A percentile compares a stretch with the other conserved stretches of the same genome.
Conservation (phyloP, 2,888 invertebrate species). For the Fragum sueziense region DNA sequence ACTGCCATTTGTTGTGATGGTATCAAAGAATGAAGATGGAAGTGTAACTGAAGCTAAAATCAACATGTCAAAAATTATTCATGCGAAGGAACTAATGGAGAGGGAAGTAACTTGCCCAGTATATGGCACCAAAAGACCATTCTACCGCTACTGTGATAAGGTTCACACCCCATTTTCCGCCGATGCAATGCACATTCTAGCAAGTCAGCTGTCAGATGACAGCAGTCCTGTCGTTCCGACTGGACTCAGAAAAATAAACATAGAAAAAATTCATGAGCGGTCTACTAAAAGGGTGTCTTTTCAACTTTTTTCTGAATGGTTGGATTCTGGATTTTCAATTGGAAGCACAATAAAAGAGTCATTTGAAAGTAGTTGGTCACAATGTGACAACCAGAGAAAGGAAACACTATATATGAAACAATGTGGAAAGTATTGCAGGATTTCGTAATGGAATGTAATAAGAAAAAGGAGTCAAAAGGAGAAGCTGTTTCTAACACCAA, state of each 20-base stretch:
- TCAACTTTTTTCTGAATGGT: constrained; percentile 1
- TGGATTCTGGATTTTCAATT: neutral
- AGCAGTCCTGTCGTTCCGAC: neutral
- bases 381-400: no score
- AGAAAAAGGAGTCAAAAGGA: no score
- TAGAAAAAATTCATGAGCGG: neutral
- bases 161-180: neutral
- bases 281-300: neutral
- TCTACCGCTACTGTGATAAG: neutral
- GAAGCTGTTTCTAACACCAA: no score
- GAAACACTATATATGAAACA: neutral
- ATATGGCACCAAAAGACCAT: neutral
- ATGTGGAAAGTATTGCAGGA: neutral
- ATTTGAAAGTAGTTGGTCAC: neutral
- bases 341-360: neutral
- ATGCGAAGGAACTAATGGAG: neutral
- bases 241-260: neutral
- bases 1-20: constrained; percentile 3
- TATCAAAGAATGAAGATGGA: neutral
- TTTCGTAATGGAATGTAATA: neutral
- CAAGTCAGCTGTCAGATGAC: neutral
- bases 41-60: neutral
- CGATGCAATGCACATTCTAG: neutral
- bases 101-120: neutral
- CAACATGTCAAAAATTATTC: neutral